Evolutionary conservation across 2,888 invertebrate species (phyloP), one percentile per base, ranked within the genome.

Genomic region (Lysandra bellargus): DNA sequence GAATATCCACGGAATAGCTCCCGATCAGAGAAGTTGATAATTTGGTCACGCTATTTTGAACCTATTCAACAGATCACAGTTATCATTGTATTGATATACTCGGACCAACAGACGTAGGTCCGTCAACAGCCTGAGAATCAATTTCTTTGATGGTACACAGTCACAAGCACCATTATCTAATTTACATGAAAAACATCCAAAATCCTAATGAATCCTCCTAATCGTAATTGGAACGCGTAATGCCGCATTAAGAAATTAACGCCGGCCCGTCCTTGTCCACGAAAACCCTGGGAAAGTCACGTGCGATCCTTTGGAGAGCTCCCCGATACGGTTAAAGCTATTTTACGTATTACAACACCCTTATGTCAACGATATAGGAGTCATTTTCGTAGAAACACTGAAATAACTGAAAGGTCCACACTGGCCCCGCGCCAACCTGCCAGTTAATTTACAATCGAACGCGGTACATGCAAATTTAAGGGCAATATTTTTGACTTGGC

Each of bases 381-480:
- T 57, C 1, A 17, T 57, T 57, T 14, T 57, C 57, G 17, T 57
- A 57, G 4, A 1, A 17, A 57, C 12, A 57, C 4, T 4, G 4
- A 57, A 57, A 57, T 4, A 57, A 57, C 57, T 57, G 57, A 57
- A 57, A 17, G 57, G 17, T 17, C 57, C 17, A 17, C 57, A 57
- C 57, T 91, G 91, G 91, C 90, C 82, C 81, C 81, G 82, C 85
- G 91, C 91, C 91, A 91, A 91, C 87, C 87, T 88, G 86, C 86
- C 88, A 76, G 88, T 89, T 91, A 91, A 91, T 90, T 91, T 88
- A 90, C 86, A 88, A 88, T 88, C 88, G 88, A 89, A 86, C 33
- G 88, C 85, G 88, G 87, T 87, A 87, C 89, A 89, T 88, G 88
- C 88, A 90, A 89, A 90, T 89, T 89, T 88, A 85, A 84, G 85